phyloP scores from a whole-genome alignment of 1,140 invertebrate species.

The Drosophila oshimai region DNA sequence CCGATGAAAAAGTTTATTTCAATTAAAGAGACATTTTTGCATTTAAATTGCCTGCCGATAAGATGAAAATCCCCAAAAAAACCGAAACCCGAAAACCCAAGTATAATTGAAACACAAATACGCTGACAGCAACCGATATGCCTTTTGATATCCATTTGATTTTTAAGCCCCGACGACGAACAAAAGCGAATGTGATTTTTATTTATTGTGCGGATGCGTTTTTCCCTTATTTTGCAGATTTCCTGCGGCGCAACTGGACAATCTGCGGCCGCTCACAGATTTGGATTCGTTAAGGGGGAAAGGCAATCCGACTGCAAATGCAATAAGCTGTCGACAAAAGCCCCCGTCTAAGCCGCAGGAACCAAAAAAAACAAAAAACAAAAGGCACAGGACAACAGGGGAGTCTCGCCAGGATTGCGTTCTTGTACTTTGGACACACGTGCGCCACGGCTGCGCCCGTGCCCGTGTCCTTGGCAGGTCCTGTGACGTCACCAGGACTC shows the following conservation, averaged over 20 bases:
- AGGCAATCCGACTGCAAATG: conserved; percentile 53
- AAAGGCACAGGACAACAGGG: conserved; percentile 11
- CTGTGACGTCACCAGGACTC: not conserved
- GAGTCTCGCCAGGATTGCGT: conserved; percentile 71
- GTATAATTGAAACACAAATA: conserved; percentile 63
- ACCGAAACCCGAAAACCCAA: not conserved
- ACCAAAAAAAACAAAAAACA: not conserved
- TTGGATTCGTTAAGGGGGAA: conserved; percentile 55
- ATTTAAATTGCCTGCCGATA: conserved; percentile 68
- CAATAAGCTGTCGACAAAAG: conserved; percentile 71
- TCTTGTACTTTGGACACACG: conserved; percentile 79
- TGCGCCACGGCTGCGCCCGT: conserved; percentile 67
- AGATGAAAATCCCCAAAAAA: conserved; percentile 63
- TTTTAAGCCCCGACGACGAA: conserved; percentile 63
- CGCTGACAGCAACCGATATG: conserved; percentile 34
- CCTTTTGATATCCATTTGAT: conserved; percentile 49
- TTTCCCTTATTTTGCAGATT: conserved; percentile 67
- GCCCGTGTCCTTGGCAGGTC: conserved; percentile 40
- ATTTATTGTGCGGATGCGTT: conserved; percentile 48
- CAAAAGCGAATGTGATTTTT: conserved; percentile 66
- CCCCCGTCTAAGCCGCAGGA: conserved; percentile 49
- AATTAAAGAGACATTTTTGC: conserved; percentile 70
- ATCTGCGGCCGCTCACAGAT: conserved; percentile 58
- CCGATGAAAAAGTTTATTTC: conserved; percentile 27
- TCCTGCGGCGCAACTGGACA: conserved; percentile 40